Conservation (phyloP, 2,888 invertebrate species). For the Platerodrilus igneus region DNA sequence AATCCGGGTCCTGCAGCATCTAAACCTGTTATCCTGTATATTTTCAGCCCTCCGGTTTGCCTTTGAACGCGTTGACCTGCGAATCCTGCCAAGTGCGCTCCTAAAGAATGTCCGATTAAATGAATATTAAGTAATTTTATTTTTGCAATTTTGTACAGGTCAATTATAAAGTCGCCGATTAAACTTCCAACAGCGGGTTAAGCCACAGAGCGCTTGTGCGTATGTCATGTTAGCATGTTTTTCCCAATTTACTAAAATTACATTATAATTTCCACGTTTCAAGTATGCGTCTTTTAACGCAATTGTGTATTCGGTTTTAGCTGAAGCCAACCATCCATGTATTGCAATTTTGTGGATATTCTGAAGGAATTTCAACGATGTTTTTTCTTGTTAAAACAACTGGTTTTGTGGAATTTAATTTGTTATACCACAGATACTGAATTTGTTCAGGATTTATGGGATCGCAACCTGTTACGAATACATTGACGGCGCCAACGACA, state of each 20-base stretch:
- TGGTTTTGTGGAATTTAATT: conserved; percentile 5
- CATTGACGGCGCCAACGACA: conserved; percentile 12
- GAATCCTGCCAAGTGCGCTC: conserved; percentile 27
- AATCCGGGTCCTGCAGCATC: conserved; percentile 26
- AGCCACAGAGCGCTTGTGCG: conserved; percentile 13
- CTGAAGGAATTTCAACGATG: conserved; percentile 3
- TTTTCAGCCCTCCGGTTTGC: conserved; percentile 14
- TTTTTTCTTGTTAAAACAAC: conserved; percentile 10
- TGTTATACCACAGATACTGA: conserved; percentile 12
- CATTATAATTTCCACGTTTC: conserved; percentile 15
- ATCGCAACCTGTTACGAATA: conserved; percentile 14
- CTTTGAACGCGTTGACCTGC: conserved; percentile 21
- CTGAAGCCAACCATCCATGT: conserved; percentile 17
- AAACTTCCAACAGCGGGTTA: conserved; percentile 6
- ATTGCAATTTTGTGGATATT: conserved; percentile 13
- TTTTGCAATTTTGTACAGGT: conserved; percentile 7
- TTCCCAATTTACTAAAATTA: conserved; percentile 19
- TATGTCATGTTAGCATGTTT: conserved; percentile 14
- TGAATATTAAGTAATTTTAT: conserved; percentile 17
- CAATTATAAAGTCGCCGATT: conserved; percentile 15
- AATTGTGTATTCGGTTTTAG: background rate
- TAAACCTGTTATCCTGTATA: conserved; percentile 21
- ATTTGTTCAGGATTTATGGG: conserved; percentile 8
- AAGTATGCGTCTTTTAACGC: conserved; percentile 15
- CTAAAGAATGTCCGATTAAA: conserved; percentile 31